Evolutionary conservation across 2,888 invertebrate genomes (phyloP).

Genomic region (Uropetala carovei): DNA sequence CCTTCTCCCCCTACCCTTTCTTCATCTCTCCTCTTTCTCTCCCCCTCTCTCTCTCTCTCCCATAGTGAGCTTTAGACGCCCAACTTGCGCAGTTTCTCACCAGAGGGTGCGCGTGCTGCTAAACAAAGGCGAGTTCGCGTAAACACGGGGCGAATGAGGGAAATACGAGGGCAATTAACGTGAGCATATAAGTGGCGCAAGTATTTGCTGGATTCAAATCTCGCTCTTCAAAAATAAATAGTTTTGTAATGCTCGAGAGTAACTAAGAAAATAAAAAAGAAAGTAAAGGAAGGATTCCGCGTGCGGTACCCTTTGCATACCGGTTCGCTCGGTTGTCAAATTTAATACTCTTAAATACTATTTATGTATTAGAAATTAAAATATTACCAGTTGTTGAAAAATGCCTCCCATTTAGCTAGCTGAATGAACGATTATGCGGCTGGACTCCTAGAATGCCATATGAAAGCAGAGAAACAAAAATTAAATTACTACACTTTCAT

Average conservation of each 20-base stretch:
- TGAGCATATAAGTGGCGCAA: neutral
- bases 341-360: no score
- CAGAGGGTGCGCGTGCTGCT: neutral
- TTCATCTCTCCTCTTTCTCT: neutral
- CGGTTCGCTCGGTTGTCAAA: neutral
- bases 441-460: no score
- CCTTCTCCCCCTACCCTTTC: neutral
- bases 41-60: neutral
- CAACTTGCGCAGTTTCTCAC: slow-evolving; percentile 22
- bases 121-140: neutral
- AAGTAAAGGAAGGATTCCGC: neutral
- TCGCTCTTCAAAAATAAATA: neutral
- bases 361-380: no score
- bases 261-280: neutral
- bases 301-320: neutral
- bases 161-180: slow-evolving; percentile 32
- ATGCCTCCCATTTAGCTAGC: no score
- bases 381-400: no score
- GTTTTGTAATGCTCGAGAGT: neutral
- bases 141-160: slow-evolving; percentile 29
- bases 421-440: no score
- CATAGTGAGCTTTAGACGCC: neutral
- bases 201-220: neutral
- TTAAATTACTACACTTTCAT: no score
- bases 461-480: no score